A percentile compares a stretch with the other conserved stretches of the same genome.
Evolutionary conservation across 1,140 invertebrate species (phyloP).

Genomic region (Solenopsis invicta): DNA sequence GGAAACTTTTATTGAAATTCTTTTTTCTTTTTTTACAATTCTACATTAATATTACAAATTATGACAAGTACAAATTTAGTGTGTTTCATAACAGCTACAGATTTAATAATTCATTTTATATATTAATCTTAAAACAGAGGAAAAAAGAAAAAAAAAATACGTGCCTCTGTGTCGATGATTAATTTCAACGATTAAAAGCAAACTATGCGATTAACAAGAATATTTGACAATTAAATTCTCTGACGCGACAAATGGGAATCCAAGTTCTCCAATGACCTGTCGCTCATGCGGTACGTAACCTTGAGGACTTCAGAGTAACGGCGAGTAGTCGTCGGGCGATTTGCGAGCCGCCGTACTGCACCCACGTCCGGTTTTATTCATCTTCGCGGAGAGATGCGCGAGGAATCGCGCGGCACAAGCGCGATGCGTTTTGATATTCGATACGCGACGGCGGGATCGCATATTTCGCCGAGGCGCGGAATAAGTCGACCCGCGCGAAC

Average conservation of each 20-base stretch:
- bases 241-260: not conserved
- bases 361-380: not conserved
- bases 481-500: too few relatives aligned
- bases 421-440: slow-evolving; percentile 49
- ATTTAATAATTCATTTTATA: not conserved
- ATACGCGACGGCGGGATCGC: too few relatives aligned
- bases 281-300: not conserved
- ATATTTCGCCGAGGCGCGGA: too few relatives aligned
- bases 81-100: not conserved
- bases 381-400: not conserved
- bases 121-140: not conserved
- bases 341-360: too few relatives aligned
- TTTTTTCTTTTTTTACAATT: not conserved
- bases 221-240: not conserved
- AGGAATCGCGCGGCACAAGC: not conserved
- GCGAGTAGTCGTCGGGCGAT: not conserved
- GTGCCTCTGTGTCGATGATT: not conserved
- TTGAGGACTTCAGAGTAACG: not conserved
- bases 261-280: not conserved
- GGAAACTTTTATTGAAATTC: not conserved
- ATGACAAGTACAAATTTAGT: not conserved
- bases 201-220: not conserved
- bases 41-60: not conserved
- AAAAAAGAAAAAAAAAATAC: too few relatives aligned
- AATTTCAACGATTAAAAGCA: not conserved